Conservation (phyloP, 2,888 invertebrate species). For the Myopa tessellatipennis region DNA sequence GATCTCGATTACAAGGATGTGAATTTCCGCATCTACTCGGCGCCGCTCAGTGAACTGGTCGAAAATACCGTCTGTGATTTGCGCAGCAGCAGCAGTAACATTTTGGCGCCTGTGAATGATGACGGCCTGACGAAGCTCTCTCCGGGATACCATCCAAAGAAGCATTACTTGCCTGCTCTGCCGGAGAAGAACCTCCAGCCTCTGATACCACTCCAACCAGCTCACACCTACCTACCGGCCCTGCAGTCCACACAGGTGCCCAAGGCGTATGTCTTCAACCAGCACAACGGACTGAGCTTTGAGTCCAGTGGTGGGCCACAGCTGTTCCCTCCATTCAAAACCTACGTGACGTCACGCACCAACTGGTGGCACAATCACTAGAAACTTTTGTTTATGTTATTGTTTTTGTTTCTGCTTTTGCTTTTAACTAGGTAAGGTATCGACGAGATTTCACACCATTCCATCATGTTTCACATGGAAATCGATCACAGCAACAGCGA, state of each 20-base stretch:
- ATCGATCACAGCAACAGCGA: too few relatives aligned
- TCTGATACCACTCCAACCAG: background rate
- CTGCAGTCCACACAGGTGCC: conserved; percentile 51
- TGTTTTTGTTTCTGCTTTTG: too few relatives aligned
- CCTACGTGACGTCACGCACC: conserved; percentile 59
- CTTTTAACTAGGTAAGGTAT: too few relatives aligned
- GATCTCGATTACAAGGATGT: conserved; percentile 79
- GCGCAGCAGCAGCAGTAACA: conserved; percentile 59
- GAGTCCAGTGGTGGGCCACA: conserved; percentile 64
- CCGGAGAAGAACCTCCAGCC: conserved; percentile 23
- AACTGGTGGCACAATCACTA: conserved; percentile 60
- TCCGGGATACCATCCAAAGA: conserved; percentile 48
- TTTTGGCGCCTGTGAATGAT: conserved; percentile 57
- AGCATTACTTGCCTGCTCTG: conserved; percentile 50
- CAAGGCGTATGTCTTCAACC: conserved; percentile 66
- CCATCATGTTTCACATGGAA: conserved; percentile 5
- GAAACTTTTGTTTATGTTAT: background rate
- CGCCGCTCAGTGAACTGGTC: conserved; percentile 75
- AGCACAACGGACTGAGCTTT: conserved; percentile 65
- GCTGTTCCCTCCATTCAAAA: conserved; percentile 57
- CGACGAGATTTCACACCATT: background rate
- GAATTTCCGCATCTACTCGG: conserved; percentile 81
- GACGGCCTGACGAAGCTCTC: conserved; percentile 52
- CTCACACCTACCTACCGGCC: conserved; percentile 49
- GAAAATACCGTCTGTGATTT: conserved; percentile 80